These are phyloP conservation scores for Drosophila emarginata DNA, from an alignment of 2,888 invertebrate genomes.

Conservation along the genomic window DNA sequence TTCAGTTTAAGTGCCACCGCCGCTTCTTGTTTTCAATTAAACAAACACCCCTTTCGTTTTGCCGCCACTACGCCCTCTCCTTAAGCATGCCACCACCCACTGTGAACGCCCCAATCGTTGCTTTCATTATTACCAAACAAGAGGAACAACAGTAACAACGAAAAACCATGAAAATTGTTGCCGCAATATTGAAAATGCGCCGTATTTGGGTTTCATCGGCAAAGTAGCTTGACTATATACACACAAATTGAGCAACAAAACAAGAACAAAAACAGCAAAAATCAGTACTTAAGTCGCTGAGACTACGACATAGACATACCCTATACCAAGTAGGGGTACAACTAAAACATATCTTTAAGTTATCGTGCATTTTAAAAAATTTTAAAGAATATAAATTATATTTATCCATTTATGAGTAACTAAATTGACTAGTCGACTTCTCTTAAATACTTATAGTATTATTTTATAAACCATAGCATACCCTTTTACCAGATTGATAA, in stretches of 20 bases:
- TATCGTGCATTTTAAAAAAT: too few relatives aligned
- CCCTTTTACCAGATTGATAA: constrained; percentile 3
- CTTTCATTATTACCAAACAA: constrained; percentile 71
- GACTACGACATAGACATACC: not conserved
- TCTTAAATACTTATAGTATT: too few relatives aligned
- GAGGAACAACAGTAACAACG: constrained; percentile 32
- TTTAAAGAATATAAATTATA: too few relatives aligned
- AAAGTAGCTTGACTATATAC: constrained; percentile 29
- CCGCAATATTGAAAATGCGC: constrained; percentile 73
- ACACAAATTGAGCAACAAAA: constrained; percentile 71
- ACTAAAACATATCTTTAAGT: not conserved
- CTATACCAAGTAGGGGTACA: not conserved
- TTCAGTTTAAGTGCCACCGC: constrained; percentile 65
- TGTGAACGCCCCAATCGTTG: constrained; percentile 62
- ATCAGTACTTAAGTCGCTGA: too few relatives aligned
- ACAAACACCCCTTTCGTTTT: constrained; percentile 57
- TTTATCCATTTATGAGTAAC: not conserved
- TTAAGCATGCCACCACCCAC: not conserved
- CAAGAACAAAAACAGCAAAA: constrained; percentile 15
- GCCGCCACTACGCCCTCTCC: not conserved
- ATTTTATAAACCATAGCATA: not conserved
- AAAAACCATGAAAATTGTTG: constrained; percentile 71
- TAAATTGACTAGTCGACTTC: too few relatives aligned
- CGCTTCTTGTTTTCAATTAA: constrained; percentile 69
- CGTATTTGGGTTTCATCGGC: constrained; percentile 64